Conservation (phyloP, 2,888 invertebrate genomes). For the Pardosa pseudoannulata region DNA sequence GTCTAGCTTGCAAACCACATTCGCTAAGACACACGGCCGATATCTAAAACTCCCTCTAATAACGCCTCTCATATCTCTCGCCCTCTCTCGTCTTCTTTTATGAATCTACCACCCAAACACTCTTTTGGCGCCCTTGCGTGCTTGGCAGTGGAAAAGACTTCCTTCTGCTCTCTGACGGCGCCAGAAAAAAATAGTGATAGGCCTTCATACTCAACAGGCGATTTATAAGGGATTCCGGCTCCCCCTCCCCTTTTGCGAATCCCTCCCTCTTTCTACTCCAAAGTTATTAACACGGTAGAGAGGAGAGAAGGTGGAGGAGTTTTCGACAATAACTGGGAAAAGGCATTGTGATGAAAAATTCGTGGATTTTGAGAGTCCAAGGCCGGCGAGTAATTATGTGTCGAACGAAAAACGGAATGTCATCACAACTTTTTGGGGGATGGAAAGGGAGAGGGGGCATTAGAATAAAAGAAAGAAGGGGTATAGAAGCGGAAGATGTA, state of each 20-base stretch:
- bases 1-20: background rate
- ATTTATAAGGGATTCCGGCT: constrained; percentile 25
- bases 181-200: background rate
- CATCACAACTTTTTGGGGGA: background rate
- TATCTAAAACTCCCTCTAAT: background rate
- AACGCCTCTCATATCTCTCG: background rate
- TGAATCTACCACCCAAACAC: background rate
- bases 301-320: background rate
- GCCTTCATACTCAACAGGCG: constrained; percentile 9
- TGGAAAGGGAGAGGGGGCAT: background rate
- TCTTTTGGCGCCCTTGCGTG: constrained; percentile 6
- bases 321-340: constrained; percentile 4
- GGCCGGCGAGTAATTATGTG: background rate
- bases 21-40: background rate
- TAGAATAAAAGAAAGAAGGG: background rate
- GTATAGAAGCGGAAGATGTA: background rate
- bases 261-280: background rate
- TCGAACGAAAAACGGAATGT: constrained; percentile 10
- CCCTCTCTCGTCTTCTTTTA: background rate
- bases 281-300: constrained; percentile 37
- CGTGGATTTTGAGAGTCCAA: background rate
- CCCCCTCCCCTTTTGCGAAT: background rate
- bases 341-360: constrained; percentile 15
- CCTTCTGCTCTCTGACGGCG: background rate
- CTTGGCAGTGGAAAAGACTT: background rate